Evolutionary conservation across 2,113 vertebrate species (phyloP).

Genomic region (Python bivittatus): DNA sequence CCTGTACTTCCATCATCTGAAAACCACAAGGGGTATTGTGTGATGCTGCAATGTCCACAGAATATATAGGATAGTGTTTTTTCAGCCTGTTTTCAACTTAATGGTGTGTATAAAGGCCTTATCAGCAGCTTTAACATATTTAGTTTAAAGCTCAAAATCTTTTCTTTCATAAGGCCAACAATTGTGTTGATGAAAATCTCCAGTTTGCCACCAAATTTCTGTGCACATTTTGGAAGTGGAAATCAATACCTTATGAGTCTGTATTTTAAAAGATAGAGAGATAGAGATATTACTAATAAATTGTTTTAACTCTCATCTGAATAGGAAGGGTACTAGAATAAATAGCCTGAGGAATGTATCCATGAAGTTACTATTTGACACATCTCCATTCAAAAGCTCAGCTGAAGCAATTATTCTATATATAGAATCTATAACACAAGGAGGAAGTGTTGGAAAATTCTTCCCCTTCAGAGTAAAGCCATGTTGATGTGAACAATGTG

Average conservation of each 20-base stretch:
- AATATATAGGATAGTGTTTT: neutral
- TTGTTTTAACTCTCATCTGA: neutral
- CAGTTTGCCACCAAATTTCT: neutral
- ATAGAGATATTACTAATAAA: neutral
- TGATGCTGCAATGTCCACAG: neutral
- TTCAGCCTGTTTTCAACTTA: neutral
- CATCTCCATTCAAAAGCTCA: neutral
- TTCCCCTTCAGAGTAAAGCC: conserved; percentile 3
- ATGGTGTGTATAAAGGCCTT: neutral
- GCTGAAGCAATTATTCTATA: conserved; percentile 6
- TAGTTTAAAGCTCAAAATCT: neutral
- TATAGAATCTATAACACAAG: neutral
- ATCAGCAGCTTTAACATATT: neutral
- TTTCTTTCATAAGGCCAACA: neutral
- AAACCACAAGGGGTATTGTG: neutral
- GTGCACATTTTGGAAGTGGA: neutral
- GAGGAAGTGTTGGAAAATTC: neutral
- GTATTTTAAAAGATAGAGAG: too few relatives aligned
- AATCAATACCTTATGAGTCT: neutral
- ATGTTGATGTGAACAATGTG: neutral
- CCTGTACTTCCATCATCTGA: neutral
- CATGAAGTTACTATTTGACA: neutral
- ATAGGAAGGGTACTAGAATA: neutral
- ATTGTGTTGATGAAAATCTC: neutral
- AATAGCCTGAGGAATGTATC: neutral